A percentile compares a stretch with the other conserved stretches of the same genome.
Evolutionary conservation across 2,113 vertebrate genomes (phyloP).

Genomic region (Sylvia atricapilla): DNA sequence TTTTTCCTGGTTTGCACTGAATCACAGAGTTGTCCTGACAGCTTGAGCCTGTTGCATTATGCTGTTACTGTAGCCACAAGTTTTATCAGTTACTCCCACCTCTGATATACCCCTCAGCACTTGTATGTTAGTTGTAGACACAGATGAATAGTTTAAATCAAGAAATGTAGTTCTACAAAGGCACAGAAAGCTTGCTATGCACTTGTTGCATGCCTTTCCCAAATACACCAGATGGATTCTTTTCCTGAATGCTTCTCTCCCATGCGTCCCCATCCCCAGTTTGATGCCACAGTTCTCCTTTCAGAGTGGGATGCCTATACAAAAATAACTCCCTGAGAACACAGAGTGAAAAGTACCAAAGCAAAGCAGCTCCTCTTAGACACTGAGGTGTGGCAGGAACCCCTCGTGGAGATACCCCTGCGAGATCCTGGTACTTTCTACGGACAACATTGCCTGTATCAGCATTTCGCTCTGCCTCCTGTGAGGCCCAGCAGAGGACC

Average conservation of each 20-base stretch:
- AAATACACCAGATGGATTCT: not conserved
- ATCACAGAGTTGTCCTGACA: not conserved
- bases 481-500: not conserved
- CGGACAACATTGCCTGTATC: not conserved
- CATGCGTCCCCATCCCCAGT: not conserved
- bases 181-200: not conserved
- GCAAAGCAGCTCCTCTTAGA: not conserved
- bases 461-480: not conserved
- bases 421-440: fast-evolving
- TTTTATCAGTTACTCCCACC: constrained; percentile 7
- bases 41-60: constrained; percentile 1
- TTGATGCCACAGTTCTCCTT: not conserved
- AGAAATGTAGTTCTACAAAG: not conserved
- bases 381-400: not conserved
- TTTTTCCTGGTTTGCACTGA: not conserved
- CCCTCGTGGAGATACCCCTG: not conserved
- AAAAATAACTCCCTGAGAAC: not conserved
- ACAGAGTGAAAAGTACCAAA: not conserved
- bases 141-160: not conserved
- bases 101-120: not conserved
- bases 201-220: not conserved
- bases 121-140: not conserved
- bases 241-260: not conserved
- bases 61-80: not conserved
- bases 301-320: not conserved